Conservation (phyloP, 2,888 invertebrate species). For the Argyresthia goedartella region DNA sequence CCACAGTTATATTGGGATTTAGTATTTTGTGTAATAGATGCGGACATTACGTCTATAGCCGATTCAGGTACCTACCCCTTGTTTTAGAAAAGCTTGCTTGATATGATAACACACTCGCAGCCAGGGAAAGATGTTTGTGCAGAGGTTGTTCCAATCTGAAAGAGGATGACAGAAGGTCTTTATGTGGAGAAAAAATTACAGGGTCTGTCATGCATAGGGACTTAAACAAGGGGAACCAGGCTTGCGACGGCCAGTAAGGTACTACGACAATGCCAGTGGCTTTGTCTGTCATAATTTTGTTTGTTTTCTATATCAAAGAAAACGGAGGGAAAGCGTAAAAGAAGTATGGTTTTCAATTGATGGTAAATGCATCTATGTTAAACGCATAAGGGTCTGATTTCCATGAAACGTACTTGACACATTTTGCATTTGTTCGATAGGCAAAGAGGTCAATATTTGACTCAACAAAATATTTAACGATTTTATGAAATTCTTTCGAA, state of each 20-base stretch:
- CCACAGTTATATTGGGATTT: too few species aligned
- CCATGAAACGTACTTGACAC: background rate
- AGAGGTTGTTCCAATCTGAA: constrained; percentile 12
- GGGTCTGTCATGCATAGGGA: background rate
- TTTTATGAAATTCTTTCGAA: background rate
- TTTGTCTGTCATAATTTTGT: constrained; percentile 10
- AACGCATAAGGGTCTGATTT: background rate
- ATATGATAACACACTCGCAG: constrained; percentile 9
- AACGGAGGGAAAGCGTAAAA: constrained; percentile 14
- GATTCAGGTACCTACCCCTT: constrained; percentile 6
- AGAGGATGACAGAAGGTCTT: constrained; percentile 10
- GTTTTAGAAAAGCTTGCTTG: too few species aligned
- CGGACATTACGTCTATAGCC: constrained; percentile 9
- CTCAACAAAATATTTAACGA: background rate
- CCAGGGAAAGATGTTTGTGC: constrained; percentile 1
- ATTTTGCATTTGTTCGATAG: background rate
- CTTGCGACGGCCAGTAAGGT: too few species aligned
- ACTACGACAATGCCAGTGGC: constrained; percentile 10
- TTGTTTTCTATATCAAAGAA: constrained; percentile 7
- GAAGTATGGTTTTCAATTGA: too few species aligned
- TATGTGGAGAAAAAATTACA: constrained; percentile 7
- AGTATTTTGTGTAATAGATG: too few species aligned
- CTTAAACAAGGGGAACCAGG: background rate
- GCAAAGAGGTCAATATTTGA: background rate
- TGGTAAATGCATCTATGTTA: too few species aligned